Base-by-base conservation (phyloP, 1,140 invertebrate species). In the Scylla paramamosain region DNA sequence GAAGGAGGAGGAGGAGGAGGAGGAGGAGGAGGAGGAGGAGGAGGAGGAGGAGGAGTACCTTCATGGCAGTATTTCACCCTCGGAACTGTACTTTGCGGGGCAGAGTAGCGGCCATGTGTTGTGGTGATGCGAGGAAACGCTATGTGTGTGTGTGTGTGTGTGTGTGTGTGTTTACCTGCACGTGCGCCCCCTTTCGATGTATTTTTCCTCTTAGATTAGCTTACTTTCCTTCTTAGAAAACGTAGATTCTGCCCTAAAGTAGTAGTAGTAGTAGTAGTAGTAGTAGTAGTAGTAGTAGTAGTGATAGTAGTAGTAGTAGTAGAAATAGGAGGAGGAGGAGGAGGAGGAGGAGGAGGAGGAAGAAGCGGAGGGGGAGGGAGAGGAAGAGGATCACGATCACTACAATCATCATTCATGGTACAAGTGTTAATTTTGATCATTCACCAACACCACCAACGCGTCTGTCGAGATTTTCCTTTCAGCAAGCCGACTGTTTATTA, bases 251-350 rank as follows among this genome's bases (percentile, higher is more conserved):
- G n/a, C n/a, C n/a, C 46, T 48, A 48, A 48, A 48, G 14, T 14
- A 77, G 67, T n/a, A 77, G 25, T 77, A 77, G 67, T 77, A 77
- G 67, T 77, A 77, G 67, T 77, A 77, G 67, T 77, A 77, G 25
- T 77, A 77, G 67, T 77, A 77, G 67, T 77, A 77, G 67, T 77
- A 77, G 67, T 77, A 77, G 67, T 77, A 77, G 67, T 77, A 77
- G 67, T 77, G 8, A 20, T 77, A 77, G 67, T 77, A 77, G 67
- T 77, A 77, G 67, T 77, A 77, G 67, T 77, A 77, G 67, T 77
- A 77, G 67, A 16, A n/a, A 20, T n/a, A 77, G 67, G 0, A 77
- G 67, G 0, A 77, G 67, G 6, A 77, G 67, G 6, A 77, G 67
- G 6, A 77, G 67, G 6, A 77, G 67, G 6, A 77, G 67, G 6